These are phyloP conservation scores for Heliconius eleuchia DNA, from an alignment of 1,140 invertebrate species.

Conservation along the genomic window DNA sequence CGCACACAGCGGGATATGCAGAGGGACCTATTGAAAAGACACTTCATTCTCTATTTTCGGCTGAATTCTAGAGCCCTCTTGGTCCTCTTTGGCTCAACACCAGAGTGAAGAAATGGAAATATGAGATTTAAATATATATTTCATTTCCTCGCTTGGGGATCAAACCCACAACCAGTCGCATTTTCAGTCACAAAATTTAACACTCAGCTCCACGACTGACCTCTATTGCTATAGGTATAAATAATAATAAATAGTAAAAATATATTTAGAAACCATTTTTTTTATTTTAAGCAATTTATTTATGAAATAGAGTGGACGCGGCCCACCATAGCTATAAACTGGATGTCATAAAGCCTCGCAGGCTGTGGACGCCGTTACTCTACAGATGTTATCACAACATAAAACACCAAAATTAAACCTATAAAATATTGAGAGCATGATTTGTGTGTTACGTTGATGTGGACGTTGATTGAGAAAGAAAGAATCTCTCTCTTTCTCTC, in stretches of 20 bases:
- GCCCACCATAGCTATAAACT: constrained; percentile 44
- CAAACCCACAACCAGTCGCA: no score
- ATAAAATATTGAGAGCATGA: constrained; percentile 68
- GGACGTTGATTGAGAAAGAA: constrained; percentile 38
- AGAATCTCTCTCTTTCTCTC: no score
- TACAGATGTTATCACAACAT: constrained; percentile 72
- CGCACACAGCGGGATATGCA: no score
- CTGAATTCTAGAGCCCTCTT: no score
- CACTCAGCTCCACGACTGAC: no score
- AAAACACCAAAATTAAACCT: constrained; percentile 74
- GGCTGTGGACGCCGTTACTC: constrained; percentile 53
- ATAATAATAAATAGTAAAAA: background rate
- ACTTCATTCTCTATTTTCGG: no score
- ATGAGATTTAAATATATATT: no score
- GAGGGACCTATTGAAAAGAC: no score
- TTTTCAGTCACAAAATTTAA: no score
- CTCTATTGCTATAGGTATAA: background rate
- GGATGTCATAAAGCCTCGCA: constrained; percentile 49
- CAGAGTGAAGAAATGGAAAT: no score
- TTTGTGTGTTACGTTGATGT: constrained; percentile 55
- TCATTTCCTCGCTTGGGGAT: no score
- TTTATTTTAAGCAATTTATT: background rate
- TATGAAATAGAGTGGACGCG: background rate
- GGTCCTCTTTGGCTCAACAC: no score
- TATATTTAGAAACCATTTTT: background rate